phyloP scores from a whole-genome alignment of 2,113 vertebrate species.

The Sardina pilchardus region DNA sequence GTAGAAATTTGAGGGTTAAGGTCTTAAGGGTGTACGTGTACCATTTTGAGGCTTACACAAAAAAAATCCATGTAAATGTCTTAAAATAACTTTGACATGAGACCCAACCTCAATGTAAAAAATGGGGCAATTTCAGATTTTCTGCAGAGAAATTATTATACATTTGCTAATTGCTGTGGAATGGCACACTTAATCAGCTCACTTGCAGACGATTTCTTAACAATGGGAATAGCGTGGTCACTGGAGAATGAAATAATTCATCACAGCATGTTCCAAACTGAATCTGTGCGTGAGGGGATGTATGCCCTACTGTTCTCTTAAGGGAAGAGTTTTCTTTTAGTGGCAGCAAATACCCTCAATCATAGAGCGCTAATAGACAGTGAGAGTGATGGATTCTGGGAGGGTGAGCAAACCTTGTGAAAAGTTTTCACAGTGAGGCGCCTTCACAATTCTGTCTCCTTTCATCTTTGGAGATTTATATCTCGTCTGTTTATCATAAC shows the following conservation, averaged over 20 bases:
- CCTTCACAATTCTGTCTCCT: conserved; percentile 45
- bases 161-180: not conserved
- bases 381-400: conserved; percentile 47
- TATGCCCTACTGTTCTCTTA: not conserved
- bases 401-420: conserved; percentile 44
- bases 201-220: not conserved
- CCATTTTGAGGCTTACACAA: no score
- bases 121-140: not conserved
- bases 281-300: not conserved
- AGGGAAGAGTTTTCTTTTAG: not conserved
- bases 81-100: not conserved
- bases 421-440: conserved; percentile 46
- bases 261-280: not conserved
- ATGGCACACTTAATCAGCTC: not conserved
- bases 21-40: no score
- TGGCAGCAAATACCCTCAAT: conserved; percentile 18
- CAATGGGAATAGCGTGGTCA: not conserved
- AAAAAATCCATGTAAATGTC: no score
- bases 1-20: no score
- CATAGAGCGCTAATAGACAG: conserved; percentile 27
- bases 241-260: no score
- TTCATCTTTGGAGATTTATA: conserved; percentile 59
- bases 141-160: not conserved
- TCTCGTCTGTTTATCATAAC: conserved; percentile 55
- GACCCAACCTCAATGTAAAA: not conserved